phyloP scores from a whole-genome alignment of 1,140 invertebrate genomes.

The Panagrolaimus sp. region DNA sequence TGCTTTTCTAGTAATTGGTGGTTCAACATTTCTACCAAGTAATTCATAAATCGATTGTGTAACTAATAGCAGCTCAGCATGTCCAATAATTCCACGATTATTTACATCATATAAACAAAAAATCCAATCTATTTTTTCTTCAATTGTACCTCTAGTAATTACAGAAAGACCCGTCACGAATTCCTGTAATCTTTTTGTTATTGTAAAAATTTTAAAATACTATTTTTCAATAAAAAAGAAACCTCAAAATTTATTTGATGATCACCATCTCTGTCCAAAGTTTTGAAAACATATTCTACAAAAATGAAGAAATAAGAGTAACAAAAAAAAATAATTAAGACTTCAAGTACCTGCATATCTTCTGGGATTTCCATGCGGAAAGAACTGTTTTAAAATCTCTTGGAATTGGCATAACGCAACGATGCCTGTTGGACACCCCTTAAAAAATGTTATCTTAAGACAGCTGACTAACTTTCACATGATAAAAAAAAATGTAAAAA shows the following conservation, averaged over 20 bases:
- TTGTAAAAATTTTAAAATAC: too few species aligned
- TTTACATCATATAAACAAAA: conserved; percentile 87
- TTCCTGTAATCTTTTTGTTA: conserved; percentile 66
- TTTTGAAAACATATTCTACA: conserved; percentile 98
- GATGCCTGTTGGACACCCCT: conserved; percentile 93
- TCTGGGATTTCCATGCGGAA: conserved; percentile 91
- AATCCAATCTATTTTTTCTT: conserved; percentile 90
- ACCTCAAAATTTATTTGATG: conserved; percentile 93
- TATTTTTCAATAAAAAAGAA: too few species aligned
- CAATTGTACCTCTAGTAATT: conserved; percentile 74
- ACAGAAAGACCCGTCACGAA: conserved; percentile 79
- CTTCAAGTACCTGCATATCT: too few species aligned
- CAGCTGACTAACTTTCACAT: background rate
- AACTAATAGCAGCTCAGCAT: conserved; percentile 78
- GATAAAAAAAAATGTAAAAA: background rate
- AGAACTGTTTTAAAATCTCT: conserved; percentile 96
- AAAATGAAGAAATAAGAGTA: too few species aligned
- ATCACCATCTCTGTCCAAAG: conserved; percentile 85
- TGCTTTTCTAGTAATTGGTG: conserved; percentile 2
- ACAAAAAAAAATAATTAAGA: too few species aligned
- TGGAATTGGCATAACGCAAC: conserved; percentile 94
- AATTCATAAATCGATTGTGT: conserved; percentile 82
- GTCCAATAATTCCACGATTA: conserved; percentile 76
- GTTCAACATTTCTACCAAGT: conserved; percentile 43
- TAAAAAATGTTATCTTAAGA: conserved; percentile 45